Evolutionary conservation across 2,113 vertebrate species (phyloP).

Genomic region (Cephalopterus ornatus): DNA sequence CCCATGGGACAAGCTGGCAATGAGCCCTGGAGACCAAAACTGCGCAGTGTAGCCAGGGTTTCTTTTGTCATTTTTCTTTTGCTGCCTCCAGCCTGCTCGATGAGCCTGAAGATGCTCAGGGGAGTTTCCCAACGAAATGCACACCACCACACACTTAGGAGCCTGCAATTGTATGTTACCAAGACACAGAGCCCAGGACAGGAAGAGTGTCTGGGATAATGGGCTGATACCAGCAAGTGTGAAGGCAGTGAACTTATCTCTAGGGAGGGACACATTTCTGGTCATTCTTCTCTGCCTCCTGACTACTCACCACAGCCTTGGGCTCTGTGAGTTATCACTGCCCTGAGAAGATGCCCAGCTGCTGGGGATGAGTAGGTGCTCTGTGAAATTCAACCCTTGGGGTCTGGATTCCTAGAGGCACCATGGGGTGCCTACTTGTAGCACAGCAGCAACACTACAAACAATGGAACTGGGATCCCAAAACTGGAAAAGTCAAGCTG

Average conservation of each 20-base stretch:
- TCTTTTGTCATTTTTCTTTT: background rate
- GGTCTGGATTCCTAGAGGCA: background rate
- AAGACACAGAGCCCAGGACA: background rate
- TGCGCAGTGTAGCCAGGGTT: background rate
- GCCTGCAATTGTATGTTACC: background rate
- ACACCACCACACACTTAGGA: background rate
- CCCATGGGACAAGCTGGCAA: background rate
- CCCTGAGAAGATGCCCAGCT: background rate
- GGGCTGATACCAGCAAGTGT: background rate
- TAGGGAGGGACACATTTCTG: background rate
- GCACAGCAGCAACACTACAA: background rate
- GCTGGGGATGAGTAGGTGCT: background rate
- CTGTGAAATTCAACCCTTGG: background rate
- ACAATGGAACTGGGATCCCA: background rate
- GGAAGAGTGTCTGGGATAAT: background rate
- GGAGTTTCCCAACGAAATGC: background rate
- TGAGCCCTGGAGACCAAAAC: background rate
- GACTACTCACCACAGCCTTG: background rate
- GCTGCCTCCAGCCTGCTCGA: background rate
- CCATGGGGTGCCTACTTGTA: background rate
- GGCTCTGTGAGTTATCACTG: background rate
- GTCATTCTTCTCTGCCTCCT: background rate
- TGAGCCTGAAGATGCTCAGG: background rate
- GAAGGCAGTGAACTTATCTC: background rate
- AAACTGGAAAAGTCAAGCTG: background rate